phyloP scores from a whole-genome alignment of 2,113 vertebrate genomes.

The Perca fluviatilis region DNA sequence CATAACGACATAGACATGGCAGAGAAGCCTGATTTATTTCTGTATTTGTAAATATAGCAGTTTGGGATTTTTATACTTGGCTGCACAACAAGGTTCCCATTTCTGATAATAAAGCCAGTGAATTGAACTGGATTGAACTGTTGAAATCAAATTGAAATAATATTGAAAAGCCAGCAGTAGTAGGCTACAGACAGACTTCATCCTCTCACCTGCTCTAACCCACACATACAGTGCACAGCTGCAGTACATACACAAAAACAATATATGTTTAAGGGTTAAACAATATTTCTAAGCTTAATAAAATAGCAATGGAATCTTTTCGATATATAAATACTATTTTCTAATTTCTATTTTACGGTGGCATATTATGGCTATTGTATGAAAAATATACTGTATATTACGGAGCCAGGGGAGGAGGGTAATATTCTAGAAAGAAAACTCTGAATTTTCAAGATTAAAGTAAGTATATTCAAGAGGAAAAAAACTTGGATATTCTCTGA shows the following conservation, averaged over 20 bases:
- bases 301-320: background rate
- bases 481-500: no score
- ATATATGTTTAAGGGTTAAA: background rate
- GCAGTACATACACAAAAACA: background rate
- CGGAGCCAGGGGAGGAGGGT: no score
- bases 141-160: conserved; percentile 3
- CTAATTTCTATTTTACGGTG: background rate
- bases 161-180: conserved; percentile 3
- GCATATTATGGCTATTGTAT: no score
- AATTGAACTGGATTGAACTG: conserved; percentile 4
- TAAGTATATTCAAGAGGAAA: no score
- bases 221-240: background rate
- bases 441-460: no score
- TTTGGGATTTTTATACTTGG: conserved; percentile 13
- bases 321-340: background rate
- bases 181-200: conserved; percentile 3
- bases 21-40: conserved; percentile 2
- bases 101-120: background rate
- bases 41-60: conserved; percentile 16
- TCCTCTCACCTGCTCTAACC: background rate
- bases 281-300: background rate
- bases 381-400: no score
- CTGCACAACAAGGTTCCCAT: conserved; percentile 6
- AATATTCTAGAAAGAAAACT: no score
- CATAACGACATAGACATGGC: background rate